Conservation (phyloP, 2,888 invertebrate species). For the Leuctra nigra region DNA sequence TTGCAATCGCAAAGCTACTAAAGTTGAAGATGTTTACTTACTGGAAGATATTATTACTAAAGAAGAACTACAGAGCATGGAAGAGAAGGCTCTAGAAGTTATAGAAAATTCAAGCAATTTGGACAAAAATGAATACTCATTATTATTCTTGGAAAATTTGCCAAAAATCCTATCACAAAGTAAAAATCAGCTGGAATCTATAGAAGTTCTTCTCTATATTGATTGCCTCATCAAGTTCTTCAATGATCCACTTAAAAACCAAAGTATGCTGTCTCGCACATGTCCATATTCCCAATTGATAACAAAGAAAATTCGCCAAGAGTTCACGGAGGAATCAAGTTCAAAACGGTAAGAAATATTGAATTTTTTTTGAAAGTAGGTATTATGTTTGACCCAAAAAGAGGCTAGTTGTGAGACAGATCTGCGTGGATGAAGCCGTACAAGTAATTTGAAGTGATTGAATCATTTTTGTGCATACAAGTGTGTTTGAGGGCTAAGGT, state of each 20-base stretch:
- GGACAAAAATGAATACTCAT: not conserved
- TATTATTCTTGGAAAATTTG: constrained; percentile 6
- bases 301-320: constrained; percentile 6
- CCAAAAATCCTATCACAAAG: not conserved
- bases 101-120: not conserved
- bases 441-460: no score
- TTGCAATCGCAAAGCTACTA: constrained; percentile 12
- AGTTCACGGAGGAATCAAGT: constrained; percentile 11
- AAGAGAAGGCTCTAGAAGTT: constrained; percentile 2
- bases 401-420: no score
- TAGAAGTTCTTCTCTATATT: constrained; percentile 14
- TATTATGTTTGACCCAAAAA: no score
- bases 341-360: not conserved
- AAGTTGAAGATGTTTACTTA: constrained; percentile 15
- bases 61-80: not conserved
- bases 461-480: no score
- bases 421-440: no score
- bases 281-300: constrained; percentile 11
- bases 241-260: not conserved
- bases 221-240: constrained; percentile 12
- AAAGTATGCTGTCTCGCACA: not conserved
- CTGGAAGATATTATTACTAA: constrained; percentile 16
- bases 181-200: not conserved
- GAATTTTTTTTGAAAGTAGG: no score
- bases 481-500: no score